phyloP scores from a whole-genome alignment of 2,888 invertebrate genomes.

The Thalpophila matura region DNA sequence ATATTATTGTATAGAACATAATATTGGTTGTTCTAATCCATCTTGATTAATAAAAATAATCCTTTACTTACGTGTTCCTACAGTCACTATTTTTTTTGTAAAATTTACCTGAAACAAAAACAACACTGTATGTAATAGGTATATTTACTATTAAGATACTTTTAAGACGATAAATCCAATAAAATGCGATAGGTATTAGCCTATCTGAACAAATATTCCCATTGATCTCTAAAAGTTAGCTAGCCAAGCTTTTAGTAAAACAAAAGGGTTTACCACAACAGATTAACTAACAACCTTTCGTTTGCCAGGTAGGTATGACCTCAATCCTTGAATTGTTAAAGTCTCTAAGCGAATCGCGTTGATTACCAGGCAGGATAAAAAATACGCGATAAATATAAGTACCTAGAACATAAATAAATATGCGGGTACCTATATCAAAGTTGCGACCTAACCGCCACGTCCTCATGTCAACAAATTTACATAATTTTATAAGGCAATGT shows the following conservation, averaged over 20 bases:
- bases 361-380: not conserved
- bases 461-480: constrained; percentile 34
- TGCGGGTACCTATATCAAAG: not conserved
- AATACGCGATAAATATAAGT: not conserved
- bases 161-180: too few species aligned
- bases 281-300: not conserved
- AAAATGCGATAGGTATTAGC: not conserved
- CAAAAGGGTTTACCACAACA: not conserved
- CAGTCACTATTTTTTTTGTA: not conserved
- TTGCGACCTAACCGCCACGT: not conserved
- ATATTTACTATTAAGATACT: too few species aligned
- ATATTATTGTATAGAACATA: too few species aligned
- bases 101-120: constrained; percentile 56
- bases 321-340: not conserved
- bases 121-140: not conserved
- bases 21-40: too few species aligned
- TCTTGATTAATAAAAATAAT: too few species aligned
- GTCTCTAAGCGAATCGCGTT: not conserved
- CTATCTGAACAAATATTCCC: not conserved
- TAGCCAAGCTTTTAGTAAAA: not conserved
- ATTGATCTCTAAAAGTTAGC: not conserved
- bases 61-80: not conserved
- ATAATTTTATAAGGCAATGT: constrained; percentile 37
- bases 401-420: constrained; percentile 5
- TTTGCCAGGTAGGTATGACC: not conserved